phyloP scores from a whole-genome alignment of 2,113 vertebrate genomes.

The Gobio gobio region DNA sequence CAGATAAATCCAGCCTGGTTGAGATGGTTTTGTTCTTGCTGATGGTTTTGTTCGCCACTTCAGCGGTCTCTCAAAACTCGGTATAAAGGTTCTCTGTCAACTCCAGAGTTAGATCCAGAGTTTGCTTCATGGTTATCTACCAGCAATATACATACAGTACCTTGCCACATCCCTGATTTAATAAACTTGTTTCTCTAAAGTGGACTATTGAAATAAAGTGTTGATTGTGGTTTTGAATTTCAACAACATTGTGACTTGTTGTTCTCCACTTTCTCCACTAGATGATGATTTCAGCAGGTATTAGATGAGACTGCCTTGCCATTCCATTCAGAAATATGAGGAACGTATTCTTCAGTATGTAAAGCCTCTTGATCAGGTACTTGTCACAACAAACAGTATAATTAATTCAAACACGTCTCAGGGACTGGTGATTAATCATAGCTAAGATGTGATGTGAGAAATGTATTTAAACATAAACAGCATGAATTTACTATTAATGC shows the following conservation, averaged over 20 bases:
- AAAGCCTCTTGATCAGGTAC: not conserved
- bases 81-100: too few relatives aligned
- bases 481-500: slow-evolving; percentile 49
- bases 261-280: not conserved
- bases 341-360: not conserved
- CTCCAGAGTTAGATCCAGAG: too few relatives aligned
- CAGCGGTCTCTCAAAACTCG: too few relatives aligned
- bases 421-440: slow-evolving; percentile 56
- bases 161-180: too few relatives aligned
- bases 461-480: slow-evolving; percentile 53
- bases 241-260: not conserved
- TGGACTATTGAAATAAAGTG: too few relatives aligned
- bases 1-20: too few relatives aligned
- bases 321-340: not conserved
- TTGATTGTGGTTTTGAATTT: not conserved
- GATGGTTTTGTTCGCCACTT: too few relatives aligned
- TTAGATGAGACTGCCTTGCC: not conserved
- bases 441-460: slow-evolving; percentile 45
- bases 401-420: slow-evolving; percentile 46
- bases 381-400: slow-evolving; percentile 34
- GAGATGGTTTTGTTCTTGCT: too few relatives aligned
- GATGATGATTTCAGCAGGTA: not conserved
- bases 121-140: too few relatives aligned
- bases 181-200: too few relatives aligned
- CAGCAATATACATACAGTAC: too few relatives aligned